phyloP scores from a whole-genome alignment of 2,888 invertebrate species.

The Aphodius sticticus region DNA sequence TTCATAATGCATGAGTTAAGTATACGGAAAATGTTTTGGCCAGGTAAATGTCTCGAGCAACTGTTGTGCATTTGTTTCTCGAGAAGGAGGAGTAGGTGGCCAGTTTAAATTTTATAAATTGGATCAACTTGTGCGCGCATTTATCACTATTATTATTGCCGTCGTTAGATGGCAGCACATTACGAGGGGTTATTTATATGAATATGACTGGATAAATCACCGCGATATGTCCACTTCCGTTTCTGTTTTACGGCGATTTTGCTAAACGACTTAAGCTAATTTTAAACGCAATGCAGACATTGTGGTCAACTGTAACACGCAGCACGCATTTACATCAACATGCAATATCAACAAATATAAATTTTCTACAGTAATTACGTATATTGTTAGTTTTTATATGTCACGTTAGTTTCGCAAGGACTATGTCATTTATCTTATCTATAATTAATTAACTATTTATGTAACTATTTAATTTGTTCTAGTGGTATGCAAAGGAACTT shows the following conservation, averaged over 20 bases:
- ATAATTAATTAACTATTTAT: not conserved
- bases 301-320: not conserved
- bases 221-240: slow-evolving; percentile 4
- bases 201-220: not conserved
- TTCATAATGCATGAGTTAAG: not conserved
- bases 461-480: not conserved
- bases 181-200: slow-evolving; percentile 20
- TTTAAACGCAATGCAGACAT: not conserved
- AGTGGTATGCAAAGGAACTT: not conserved
- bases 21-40: not conserved
- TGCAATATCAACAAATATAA: not conserved
- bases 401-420: not conserved
- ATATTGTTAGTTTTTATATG: not conserved
- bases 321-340: slow-evolving; percentile 4
- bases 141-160: slow-evolving; percentile 17
- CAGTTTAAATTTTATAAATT: slow-evolving; percentile 32
- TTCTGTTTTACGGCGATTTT: not conserved
- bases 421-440: not conserved
- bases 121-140: slow-evolving; percentile 31
- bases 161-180: slow-evolving; percentile 1
- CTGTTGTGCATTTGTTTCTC: slow-evolving; percentile 32
- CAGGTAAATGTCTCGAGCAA: slow-evolving; percentile 18
- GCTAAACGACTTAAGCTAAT: not conserved
- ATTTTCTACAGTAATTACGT: not conserved
- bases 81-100: slow-evolving; percentile 24